Evolutionary conservation across 2,888 invertebrate species (phyloP).

Genomic region (Pristionchus entomophagus): DNA sequence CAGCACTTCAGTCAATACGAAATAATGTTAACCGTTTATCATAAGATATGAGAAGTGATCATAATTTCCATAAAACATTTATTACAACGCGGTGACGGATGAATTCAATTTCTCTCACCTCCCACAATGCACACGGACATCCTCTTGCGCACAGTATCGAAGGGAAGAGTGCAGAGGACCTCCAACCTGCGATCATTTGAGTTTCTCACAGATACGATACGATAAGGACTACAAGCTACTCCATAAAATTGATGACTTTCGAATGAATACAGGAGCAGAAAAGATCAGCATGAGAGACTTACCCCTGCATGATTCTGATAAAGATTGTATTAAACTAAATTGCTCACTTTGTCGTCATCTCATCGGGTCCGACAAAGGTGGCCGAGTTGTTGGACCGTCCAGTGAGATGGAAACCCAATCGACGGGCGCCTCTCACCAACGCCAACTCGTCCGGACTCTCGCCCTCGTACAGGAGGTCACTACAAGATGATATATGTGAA

Average conservation of each 20-base stretch:
- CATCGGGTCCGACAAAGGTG: neutral
- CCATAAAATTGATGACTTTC: too few relatives aligned
- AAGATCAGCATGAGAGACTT: too few relatives aligned
- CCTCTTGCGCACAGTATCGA: slow-evolving; percentile 92
- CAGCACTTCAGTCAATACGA: too few relatives aligned
- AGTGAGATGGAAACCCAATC: slow-evolving; percentile 3
- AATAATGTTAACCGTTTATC: too few relatives aligned
- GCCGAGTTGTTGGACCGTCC: slow-evolving; percentile 1
- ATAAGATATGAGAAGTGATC: too few relatives aligned
- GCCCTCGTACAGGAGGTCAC: slow-evolving; percentile 83
- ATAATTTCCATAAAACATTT: too few relatives aligned
- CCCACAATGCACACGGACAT: slow-evolving; percentile 94
- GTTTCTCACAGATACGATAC: neutral
- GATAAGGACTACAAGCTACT: neutral
- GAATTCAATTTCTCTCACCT: too few relatives aligned
- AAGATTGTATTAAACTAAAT: too few relatives aligned
- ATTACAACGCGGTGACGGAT: too few relatives aligned
- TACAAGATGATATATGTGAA: neutral
- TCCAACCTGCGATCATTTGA: slow-evolving; percentile 57
- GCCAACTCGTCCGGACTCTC: slow-evolving; percentile 98
- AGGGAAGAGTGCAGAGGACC: slow-evolving; percentile 84
- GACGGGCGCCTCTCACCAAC: slow-evolving; percentile 82
- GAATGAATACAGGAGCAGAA: too few relatives aligned
- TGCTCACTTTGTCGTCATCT: neutral
- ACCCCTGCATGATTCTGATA: too few relatives aligned